Evolutionary conservation across 1,140 invertebrate species (phyloP).

Genomic region (Trachymyrmex cornetzi): DNA sequence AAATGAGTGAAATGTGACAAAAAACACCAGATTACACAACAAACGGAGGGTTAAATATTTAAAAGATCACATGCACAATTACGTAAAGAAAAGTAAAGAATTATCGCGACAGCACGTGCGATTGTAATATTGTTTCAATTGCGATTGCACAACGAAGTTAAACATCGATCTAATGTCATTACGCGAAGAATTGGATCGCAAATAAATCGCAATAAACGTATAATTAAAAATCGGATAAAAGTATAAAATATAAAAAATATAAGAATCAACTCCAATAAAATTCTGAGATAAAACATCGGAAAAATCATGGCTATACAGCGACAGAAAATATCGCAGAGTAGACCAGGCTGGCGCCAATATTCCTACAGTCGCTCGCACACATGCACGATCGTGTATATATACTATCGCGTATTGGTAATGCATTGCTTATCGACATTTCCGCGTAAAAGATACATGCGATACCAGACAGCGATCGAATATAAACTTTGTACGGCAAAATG

Average conservation of each 20-base stretch:
- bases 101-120: too few relatives aligned
- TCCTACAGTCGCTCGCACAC: background rate
- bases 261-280: constrained; percentile 1
- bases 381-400: background rate
- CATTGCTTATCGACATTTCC: constrained; percentile 63
- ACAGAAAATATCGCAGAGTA: constrained; percentile 41
- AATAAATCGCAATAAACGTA: background rate
- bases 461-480: background rate
- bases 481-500: constrained; percentile 28
- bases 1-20: too few relatives aligned
- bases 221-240: constrained; percentile 4
- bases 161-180: constrained; percentile 1
- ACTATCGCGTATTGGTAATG: background rate
- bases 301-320: background rate
- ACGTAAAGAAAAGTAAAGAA: background rate
- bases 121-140: background rate
- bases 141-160: background rate
- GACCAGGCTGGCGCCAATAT: constrained; percentile 50
- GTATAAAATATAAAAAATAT: background rate
- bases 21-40: too few relatives aligned
- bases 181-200: background rate
- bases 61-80: background rate
- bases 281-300: constrained; percentile 8
- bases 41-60: background rate
- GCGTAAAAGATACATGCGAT: constrained; percentile 42